phyloP scores from a whole-genome alignment of 92 coral and sea anemone species.

The Ricordea florida region DNA sequence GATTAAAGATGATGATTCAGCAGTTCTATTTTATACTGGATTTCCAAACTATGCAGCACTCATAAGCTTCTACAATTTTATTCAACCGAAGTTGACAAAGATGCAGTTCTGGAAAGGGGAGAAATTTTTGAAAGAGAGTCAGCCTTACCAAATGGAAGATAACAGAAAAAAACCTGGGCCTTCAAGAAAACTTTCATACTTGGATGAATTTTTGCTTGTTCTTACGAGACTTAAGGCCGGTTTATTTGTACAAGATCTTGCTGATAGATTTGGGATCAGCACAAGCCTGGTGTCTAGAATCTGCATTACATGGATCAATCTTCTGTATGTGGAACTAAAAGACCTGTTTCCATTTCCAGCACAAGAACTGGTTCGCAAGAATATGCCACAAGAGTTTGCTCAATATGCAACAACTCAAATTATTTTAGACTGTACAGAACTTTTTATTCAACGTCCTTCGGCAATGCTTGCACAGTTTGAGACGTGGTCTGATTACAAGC shows the following conservation, averaged over 20 bases:
- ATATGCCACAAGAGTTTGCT: too few relatives aligned
- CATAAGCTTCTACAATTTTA: background rate
- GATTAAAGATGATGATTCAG: slow-evolving; percentile 19
- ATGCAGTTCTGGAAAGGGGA: slow-evolving; percentile 18
- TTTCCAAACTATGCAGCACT: background rate
- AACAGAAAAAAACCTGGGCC: slow-evolving; percentile 20
- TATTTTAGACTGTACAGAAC: slow-evolving; percentile 12
- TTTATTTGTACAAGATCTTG: too few relatives aligned
- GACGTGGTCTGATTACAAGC: slow-evolving; percentile 15
- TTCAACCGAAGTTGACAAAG: background rate
- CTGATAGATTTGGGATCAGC: too few relatives aligned
- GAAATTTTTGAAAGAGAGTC: background rate
- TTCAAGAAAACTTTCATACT: background rate
- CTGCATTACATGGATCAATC: too few relatives aligned
- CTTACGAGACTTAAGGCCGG: too few relatives aligned
- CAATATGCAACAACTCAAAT: too few relatives aligned
- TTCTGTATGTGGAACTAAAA: too few relatives aligned
- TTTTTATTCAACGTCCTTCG: slow-evolving; percentile 8
- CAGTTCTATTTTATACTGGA: too few relatives aligned
- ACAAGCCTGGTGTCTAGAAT: too few relatives aligned
- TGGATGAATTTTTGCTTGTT: background rate
- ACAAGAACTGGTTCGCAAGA: too few relatives aligned
- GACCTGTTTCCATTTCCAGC: too few relatives aligned
- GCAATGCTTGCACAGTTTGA: slow-evolving; percentile 12
- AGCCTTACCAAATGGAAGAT: background rate